Percentiles rank a stretch among this genome's conserved stretches.
Evolutionary conservation across 2,113 vertebrate genomes (phyloP).

Genomic region (Sialia sialis): DNA sequence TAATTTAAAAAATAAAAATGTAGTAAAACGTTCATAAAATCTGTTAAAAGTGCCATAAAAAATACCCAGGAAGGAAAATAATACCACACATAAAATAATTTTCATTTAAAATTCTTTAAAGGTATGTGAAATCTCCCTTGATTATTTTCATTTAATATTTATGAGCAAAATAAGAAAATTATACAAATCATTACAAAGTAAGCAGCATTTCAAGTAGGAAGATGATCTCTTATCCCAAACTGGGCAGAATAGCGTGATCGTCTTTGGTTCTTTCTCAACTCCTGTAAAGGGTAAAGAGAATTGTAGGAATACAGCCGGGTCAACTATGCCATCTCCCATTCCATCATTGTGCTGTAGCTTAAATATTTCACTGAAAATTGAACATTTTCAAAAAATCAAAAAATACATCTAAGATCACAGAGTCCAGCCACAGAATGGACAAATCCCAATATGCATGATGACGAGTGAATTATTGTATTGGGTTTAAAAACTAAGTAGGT

Average conservation of each 20-base stretch:
- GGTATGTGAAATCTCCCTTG: not conserved
- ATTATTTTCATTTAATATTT: not conserved
- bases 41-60: not conserved
- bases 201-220: not conserved
- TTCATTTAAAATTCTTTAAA: not conserved
- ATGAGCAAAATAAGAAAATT: not conserved
- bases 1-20: not conserved
- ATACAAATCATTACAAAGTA: not conserved
- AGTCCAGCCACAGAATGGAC: not conserved
- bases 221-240: not conserved
- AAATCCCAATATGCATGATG: accelerated
- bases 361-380: not conserved
- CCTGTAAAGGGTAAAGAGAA: not conserved
- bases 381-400: not conserved
- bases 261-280: not conserved
- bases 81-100: not conserved
- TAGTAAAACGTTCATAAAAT: not conserved
- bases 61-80: not conserved
- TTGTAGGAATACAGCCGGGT: not conserved
- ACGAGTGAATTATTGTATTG: not conserved
- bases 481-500: not conserved
- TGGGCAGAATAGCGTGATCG: not conserved
- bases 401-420: not conserved
- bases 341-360: not conserved
- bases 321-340: not conserved